Conservation (phyloP, 2,888 invertebrate genomes). For the Allolobophora icterica region DNA sequence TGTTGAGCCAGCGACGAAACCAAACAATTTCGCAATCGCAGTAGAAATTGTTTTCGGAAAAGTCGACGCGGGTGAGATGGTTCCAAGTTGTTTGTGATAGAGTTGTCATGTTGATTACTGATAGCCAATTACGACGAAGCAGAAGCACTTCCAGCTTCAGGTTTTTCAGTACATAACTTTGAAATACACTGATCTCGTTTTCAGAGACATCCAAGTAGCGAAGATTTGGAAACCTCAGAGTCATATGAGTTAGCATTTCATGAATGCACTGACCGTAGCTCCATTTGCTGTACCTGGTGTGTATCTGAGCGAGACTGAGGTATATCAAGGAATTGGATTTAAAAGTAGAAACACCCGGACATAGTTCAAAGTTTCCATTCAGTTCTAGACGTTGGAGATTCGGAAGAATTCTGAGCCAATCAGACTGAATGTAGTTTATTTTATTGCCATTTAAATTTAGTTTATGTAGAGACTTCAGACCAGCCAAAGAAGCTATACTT, state of each 20-base stretch:
- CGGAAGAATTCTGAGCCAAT: not conserved
- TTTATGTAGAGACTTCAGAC: not conserved
- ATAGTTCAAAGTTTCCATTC: not conserved
- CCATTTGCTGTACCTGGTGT: too few relatives aligned
- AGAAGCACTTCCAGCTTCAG: too few relatives aligned
- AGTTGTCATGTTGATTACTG: too few relatives aligned
- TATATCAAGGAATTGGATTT: not conserved
- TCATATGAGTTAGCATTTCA: not conserved
- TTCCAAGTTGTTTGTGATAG: too few relatives aligned
- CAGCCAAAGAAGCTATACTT: not conserved
- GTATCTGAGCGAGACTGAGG: not conserved
- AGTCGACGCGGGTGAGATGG: too few relatives aligned
- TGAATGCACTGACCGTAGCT: too few relatives aligned
- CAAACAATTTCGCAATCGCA: too few relatives aligned
- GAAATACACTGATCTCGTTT: not conserved
- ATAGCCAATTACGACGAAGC: too few relatives aligned
- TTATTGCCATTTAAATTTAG: not conserved
- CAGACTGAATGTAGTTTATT: not conserved
- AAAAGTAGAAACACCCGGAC: not conserved
- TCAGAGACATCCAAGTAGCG: not conserved
- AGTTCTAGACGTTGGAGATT: not conserved
- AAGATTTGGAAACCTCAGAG: not conserved
- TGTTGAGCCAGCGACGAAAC: too few relatives aligned
- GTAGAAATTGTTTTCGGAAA: too few relatives aligned
- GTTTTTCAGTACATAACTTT: not conserved